phyloP scores from a whole-genome alignment of 2,797 vertebrate species.

The Acanthiza pusilla region DNA sequence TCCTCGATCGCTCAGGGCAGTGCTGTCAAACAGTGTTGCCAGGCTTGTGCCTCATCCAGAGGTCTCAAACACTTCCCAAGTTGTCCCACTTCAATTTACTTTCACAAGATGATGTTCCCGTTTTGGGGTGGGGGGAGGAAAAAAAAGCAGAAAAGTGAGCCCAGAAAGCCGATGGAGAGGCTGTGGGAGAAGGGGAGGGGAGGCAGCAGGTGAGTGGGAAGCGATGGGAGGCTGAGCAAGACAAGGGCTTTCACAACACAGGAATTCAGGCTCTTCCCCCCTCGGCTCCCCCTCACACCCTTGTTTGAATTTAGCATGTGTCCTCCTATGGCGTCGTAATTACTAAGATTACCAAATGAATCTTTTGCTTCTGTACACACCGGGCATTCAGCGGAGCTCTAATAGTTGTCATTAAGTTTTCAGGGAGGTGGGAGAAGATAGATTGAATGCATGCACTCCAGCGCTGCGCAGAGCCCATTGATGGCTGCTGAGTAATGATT shows the following conservation, averaged over 20 bases:
- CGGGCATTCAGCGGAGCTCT: constrained; percentile 77
- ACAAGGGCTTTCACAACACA: background rate
- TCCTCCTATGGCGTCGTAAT: constrained; percentile 67
- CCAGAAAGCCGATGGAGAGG: background rate
- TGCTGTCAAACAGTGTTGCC: background rate
- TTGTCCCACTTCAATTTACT: background rate
- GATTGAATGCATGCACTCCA: constrained; percentile 74
- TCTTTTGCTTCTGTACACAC: constrained; percentile 79
- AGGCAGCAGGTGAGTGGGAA: background rate
- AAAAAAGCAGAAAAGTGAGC: background rate
- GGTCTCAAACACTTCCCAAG: background rate
- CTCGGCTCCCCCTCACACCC: constrained; percentile 26
- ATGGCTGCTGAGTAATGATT: constrained; percentile 82
- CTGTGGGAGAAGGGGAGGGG: background rate
- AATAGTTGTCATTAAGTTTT: constrained; percentile 84
- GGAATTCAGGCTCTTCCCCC: constrained; percentile 43
- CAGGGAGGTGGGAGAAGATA: constrained; percentile 75
- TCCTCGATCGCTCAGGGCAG: constrained; percentile 26
- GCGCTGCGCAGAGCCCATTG: constrained; percentile 72
- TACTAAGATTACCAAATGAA: constrained; percentile 78
- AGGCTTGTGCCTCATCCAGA: background rate
- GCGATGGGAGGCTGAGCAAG: background rate
- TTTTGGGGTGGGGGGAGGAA: background rate
- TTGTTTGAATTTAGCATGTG: constrained; percentile 53
- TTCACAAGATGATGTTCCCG: background rate